Percentiles rank a stretch among this genome's conserved stretches.
These are phyloP conservation scores for Peromyscus polionotus DNA, from an alignment of 2,113 vertebrate genomes.

Conservation along the genomic window DNA sequence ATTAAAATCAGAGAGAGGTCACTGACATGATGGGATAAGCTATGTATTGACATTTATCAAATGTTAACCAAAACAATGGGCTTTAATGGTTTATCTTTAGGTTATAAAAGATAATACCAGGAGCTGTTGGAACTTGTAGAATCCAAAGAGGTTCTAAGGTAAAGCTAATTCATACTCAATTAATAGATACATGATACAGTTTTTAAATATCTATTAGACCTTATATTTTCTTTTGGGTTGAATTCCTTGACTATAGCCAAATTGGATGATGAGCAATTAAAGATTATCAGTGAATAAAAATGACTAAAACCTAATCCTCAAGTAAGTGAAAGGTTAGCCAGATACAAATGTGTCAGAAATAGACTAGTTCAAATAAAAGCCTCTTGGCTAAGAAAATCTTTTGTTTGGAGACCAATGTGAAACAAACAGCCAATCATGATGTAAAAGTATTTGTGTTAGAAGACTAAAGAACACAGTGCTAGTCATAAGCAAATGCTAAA, in stretches of 20 bases:
- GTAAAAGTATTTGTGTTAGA: neutral
- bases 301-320: neutral
- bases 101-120: neutral
- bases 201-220: neutral
- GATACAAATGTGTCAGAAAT: neutral
- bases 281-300: conserved; percentile 24
- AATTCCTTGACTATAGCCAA: neutral
- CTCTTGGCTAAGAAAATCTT: conserved; percentile 12
- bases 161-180: neutral
- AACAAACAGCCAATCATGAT: neutral
- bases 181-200: neutral
- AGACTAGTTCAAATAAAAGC: neutral
- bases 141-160: neutral
- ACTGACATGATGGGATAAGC: neutral
- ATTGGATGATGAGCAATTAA: neutral
- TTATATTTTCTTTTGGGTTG: conserved; percentile 23
- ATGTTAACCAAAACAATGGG: conserved; percentile 54
- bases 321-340: neutral
- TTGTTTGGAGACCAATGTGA: neutral
- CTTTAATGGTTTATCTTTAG: neutral
- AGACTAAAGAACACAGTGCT: neutral
- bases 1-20: conserved; percentile 13
- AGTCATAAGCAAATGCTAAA: neutral
- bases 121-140: neutral
- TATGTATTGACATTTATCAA: conserved; percentile 57